Percentiles rank a stretch among this genome's conserved stretches.
Conservation (phyloP, 1,140 invertebrate species). For the Ditylenchus dipsaci region DNA sequence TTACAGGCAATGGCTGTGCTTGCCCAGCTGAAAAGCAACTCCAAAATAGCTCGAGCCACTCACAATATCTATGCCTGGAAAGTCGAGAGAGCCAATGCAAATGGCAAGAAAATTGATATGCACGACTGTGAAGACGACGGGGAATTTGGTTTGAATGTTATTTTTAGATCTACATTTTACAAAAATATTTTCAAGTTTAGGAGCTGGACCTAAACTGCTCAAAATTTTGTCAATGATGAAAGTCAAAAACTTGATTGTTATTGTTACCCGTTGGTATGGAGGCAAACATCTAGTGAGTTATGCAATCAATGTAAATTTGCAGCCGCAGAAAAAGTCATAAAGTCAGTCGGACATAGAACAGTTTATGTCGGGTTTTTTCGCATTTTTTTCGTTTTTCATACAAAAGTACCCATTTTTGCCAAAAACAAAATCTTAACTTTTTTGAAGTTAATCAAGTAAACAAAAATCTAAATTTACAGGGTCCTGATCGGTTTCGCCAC, state of each 20-base stretch:
- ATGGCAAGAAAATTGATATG: conserved; percentile 24
- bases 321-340: no score
- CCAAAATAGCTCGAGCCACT: conserved; percentile 54
- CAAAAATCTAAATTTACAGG: background rate
- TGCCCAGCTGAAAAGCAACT: conserved; percentile 37
- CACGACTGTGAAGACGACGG: conserved; percentile 41
- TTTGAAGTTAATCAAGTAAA: no score
- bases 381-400: no score
- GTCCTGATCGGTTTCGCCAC: background rate
- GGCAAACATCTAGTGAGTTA: conserved; percentile 72
- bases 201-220: conserved; percentile 73
- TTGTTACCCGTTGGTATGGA: conserved; percentile 82
- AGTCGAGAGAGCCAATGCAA: conserved; percentile 12
- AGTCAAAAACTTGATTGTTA: conserved; percentile 69
- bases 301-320: no score
- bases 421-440: no score
- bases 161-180: background rate
- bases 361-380: no score
- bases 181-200: conserved; percentile 68
- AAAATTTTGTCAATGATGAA: conserved; percentile 73
- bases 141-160: background rate
- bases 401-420: no score
- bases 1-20: conserved; percentile 47
- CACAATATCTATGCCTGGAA: conserved; percentile 54
- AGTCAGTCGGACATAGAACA: no score